Percentiles rank a stretch among this genome's conserved stretches.
phyloP scores from a whole-genome alignment of 2,797 vertebrate species.

The Sebastes dallii region DNA sequence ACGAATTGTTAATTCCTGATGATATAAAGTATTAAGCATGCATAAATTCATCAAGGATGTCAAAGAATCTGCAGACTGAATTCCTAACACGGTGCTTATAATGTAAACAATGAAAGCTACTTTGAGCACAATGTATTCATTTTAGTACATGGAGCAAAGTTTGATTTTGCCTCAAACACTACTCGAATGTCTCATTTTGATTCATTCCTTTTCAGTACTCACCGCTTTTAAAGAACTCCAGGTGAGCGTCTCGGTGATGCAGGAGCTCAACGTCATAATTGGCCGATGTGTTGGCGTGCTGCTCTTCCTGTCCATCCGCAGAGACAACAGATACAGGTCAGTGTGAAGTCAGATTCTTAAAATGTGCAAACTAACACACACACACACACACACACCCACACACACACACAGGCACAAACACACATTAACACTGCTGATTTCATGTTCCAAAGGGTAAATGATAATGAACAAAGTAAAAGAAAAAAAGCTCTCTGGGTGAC shows the following conservation, averaged over 20 bases:
- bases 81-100: background rate
- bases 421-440: constrained; percentile 77
- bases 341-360: background rate
- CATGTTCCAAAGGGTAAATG: constrained; percentile 67
- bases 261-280: constrained; percentile 99
- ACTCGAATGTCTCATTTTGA: background rate
- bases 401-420: constrained; percentile 19
- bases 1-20: background rate
- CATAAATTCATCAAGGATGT: background rate
- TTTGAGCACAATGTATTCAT: background rate
- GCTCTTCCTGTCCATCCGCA: constrained; percentile 91
- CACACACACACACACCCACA: background rate
- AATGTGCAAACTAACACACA: background rate
- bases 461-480: constrained; percentile 47
- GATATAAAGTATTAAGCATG: background rate
- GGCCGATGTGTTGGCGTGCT: constrained; percentile 98
- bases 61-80: too few species aligned
- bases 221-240: constrained; percentile 97
- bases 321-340: constrained; percentile 55
- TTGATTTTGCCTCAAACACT: background rate
- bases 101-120: background rate
- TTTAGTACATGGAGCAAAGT: background rate
- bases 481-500: constrained; percentile 28
- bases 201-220: constrained; percentile 43
- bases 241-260: constrained; percentile 96